phyloP scores from a whole-genome alignment of 2,888 invertebrate species.

The Metacarcinus magister region DNA sequence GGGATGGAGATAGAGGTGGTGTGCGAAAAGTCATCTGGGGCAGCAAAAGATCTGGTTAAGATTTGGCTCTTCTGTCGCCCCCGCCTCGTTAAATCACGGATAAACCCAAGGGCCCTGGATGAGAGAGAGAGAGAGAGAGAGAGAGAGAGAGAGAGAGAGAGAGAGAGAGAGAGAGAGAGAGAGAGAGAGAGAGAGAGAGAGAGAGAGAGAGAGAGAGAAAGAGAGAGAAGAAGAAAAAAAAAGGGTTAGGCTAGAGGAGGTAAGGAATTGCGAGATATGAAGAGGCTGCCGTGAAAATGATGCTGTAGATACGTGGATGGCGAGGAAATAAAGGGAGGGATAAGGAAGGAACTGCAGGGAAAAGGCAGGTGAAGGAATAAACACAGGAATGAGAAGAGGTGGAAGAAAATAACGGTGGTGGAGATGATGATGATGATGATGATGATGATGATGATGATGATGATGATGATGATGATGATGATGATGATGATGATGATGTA shows the following conservation, averaged over 20 bases:
- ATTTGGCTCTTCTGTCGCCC: neutral
- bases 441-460: no score
- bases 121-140: slow-evolving; percentile 7
- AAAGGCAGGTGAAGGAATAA: neutral
- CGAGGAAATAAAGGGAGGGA: neutral
- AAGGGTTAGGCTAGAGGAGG: no score
- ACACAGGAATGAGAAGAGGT: neutral
- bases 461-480: neutral
- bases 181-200: neutral
- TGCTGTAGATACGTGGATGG: neutral
- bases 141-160: slow-evolving; percentile 10
- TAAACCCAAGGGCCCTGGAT: neutral
- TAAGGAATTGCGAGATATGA: neutral
- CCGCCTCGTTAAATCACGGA: slow-evolving; percentile 28
- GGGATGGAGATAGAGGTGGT: neutral
- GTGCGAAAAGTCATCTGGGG: neutral
- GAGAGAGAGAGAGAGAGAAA: no score
- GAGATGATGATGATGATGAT: no score
- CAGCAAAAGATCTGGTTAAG: neutral
- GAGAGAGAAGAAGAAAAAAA: no score
- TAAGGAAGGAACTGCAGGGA: neutral
- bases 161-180: slow-evolving; percentile 19
- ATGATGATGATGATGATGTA: neutral
- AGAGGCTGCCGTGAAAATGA: neutral
- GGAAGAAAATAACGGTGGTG: no score